Evolutionary conservation across 2,113 vertebrate species (phyloP).

Genomic region (Motacilla tschutschensis): DNA sequence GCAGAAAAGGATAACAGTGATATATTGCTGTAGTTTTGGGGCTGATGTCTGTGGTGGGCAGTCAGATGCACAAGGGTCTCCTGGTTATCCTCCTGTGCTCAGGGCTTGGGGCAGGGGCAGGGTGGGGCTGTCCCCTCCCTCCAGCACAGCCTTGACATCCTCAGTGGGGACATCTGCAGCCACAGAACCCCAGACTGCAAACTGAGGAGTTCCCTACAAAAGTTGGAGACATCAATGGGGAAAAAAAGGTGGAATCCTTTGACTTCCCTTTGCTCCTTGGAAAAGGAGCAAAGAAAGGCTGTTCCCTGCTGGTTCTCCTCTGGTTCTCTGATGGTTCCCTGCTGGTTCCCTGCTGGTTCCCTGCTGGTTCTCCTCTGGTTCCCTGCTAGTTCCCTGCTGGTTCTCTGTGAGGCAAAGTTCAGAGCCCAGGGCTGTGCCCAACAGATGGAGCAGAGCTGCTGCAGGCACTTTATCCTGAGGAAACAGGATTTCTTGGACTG

Average conservation of each 20-base stretch:
- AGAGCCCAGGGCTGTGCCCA: background rate
- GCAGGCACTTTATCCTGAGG: background rate
- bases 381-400: background rate
- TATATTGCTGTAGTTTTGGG: background rate
- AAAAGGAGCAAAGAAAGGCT: no score
- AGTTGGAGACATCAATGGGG: background rate
- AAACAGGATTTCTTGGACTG: background rate
- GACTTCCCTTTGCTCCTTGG: background rate
- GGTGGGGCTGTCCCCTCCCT: background rate
- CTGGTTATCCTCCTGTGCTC: accelerated
- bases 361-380: background rate
- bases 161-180: background rate
- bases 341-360: background rate
- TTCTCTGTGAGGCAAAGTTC: accelerated
- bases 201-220: background rate
- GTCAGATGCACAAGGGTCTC: accelerated
- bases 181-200: background rate
- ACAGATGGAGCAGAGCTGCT: background rate
- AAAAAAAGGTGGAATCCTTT: background rate
- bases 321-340: background rate
- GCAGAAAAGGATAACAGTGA: background rate
- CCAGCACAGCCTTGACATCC: background rate
- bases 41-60: background rate
- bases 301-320: background rate
- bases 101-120: background rate